These are phyloP conservation scores for Oligia latruncula DNA, from an alignment of 2,888 invertebrate genomes.

Conservation along the genomic window DNA sequence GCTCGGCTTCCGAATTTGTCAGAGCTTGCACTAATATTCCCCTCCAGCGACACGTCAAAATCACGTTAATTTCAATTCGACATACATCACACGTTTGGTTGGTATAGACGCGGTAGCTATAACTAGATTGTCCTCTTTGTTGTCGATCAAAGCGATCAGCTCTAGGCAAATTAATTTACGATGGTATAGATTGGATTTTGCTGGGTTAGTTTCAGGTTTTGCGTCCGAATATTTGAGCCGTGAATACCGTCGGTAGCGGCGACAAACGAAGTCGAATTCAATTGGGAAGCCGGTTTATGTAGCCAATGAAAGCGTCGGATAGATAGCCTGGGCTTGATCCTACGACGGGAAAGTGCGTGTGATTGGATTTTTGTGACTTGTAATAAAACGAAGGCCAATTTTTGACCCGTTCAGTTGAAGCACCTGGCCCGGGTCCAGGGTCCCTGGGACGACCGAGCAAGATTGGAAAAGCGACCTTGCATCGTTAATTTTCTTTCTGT, in stretches of 20 bases:
- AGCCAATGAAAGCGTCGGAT: background rate
- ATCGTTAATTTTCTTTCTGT: too few species aligned
- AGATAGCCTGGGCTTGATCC: background rate
- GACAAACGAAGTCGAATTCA: constrained; percentile 26
- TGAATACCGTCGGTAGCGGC: constrained; percentile 14
- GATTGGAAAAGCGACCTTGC: background rate
- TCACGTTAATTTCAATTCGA: constrained; percentile 29
- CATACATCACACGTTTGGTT: constrained; percentile 41
- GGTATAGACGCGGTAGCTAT: constrained; percentile 16
- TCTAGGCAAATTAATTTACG: constrained; percentile 43
- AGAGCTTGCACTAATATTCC: background rate
- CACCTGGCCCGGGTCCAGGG: too few species aligned
- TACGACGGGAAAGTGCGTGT: background rate
- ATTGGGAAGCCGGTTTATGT: constrained; percentile 22
- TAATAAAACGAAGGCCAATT: background rate
- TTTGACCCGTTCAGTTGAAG: background rate
- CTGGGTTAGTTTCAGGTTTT: constrained; percentile 29
- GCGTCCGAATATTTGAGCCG: constrained; percentile 18
- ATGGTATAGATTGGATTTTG: constrained; percentile 37
- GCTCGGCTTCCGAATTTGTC: background rate
- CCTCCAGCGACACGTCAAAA: background rate
- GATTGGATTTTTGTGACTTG: background rate
- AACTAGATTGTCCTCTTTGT: constrained; percentile 25
- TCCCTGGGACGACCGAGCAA: background rate
- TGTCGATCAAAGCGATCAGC: constrained; percentile 20